Base-by-base conservation (phyloP, 2,797 vertebrate genomes). In the Ambastaia sidthimunki region DNA sequence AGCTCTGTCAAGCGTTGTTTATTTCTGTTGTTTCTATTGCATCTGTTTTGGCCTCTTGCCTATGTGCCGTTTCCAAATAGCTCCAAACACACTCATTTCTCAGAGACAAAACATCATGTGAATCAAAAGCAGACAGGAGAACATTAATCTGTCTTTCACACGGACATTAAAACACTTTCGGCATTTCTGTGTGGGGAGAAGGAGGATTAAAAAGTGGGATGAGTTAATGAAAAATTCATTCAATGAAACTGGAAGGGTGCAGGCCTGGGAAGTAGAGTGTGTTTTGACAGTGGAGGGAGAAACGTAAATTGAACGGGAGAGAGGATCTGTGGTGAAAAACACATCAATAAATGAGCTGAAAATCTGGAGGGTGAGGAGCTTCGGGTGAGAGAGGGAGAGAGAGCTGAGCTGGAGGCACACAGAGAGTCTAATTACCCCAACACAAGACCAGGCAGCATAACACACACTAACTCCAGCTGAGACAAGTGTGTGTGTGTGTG, bases 261-360 rank as follows among this genome's bases (percentile, higher is more conserved):
- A 80, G 80, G 59, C 47, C 52, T 68, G 76, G 47, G 77, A 78
- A 74, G 69, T 59, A 80, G 78, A 83, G 73, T 74, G 75, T 83
- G 85, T 86, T 85, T 82, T 86, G 87, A 88, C 82, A 86, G 82
- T 68, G 69, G 73, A 76, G 60, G 71, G 66, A 78, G 75, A 80
- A 81, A 83, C 59, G 68, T 78, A 78, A 84, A 83, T 82, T 83
- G 82, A 78, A 85, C 83, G 86, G 75, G 71, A 85, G 84, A 87
- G 75, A 70, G 78, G 77, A 82, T 86, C 47, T 16, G 54, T 15
- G 47, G 76, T 71, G 74, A 83, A 84, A 85, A 82, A 84, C 82
- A 85, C 81, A 86, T 86, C 83, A 87, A 87, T 89, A 86, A 87
- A 87, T 87, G 74, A 87, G 78, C 65, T 74, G 76, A 83, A 84